Evolutionary conservation across 30 jellyfish, hydroid and myxozoan species (phyloP).

Genomic region (Haliclystus octoradiatus): DNA sequence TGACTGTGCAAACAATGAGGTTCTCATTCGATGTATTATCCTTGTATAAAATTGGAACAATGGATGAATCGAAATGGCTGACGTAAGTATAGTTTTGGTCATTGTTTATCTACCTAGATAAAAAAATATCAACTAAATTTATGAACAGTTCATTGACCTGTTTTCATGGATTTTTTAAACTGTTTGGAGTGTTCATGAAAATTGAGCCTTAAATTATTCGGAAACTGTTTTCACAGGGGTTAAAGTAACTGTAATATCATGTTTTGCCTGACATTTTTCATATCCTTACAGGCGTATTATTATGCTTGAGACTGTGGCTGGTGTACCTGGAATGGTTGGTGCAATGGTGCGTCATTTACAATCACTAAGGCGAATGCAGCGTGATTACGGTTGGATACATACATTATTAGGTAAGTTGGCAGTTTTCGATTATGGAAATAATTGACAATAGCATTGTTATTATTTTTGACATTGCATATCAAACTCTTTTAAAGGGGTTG

Average conservation of each 20-base stretch:
- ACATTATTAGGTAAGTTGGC: slow-evolving; percentile 58
- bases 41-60: slow-evolving; percentile 47
- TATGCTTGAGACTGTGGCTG: slow-evolving; percentile 61
- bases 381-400: slow-evolving; percentile 81
- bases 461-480: no score
- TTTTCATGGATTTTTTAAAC: no score
- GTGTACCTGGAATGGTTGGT: slow-evolving; percentile 81
- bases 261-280: neutral
- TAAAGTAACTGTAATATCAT: no score
- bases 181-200: no score
- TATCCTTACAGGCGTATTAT: neutral
- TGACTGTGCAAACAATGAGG: slow-evolving; percentile 65
- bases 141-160: no score
- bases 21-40: slow-evolving; percentile 54
- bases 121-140: no score
- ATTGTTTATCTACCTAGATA: no score
- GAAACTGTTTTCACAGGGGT: no score
- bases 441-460: no score
- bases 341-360: slow-evolving; percentile 77
- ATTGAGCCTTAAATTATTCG: no score
- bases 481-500: no score
- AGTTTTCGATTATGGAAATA: no score
- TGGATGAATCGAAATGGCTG: slow-evolving; percentile 79
- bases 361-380: slow-evolving; percentile 52
- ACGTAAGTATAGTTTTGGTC: slow-evolving; percentile 33